Evolutionary conservation across 1,140 invertebrate species (phyloP).

Genomic region (Thrips palmi): DNA sequence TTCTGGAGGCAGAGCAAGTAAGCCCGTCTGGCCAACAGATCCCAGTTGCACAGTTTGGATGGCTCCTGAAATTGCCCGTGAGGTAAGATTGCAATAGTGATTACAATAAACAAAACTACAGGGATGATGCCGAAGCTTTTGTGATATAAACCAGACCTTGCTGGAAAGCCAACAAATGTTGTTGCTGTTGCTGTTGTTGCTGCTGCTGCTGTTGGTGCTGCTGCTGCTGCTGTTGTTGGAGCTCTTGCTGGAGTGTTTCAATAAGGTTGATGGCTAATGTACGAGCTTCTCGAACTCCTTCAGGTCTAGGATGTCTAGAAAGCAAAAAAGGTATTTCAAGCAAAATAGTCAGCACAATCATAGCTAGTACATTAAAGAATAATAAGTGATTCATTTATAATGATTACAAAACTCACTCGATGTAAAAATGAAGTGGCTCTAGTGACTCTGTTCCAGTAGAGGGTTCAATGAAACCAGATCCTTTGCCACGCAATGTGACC

Average conservation of each 20-base stretch:
- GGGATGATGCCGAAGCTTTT: slow-evolving; percentile 3
- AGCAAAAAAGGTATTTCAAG: slow-evolving; percentile 4
- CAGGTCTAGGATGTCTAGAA: slow-evolving; percentile 41
- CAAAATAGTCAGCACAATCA: not conserved
- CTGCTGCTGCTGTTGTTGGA: slow-evolving; percentile 15
- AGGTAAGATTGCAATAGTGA: not conserved
- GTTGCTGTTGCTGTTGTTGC: slow-evolving; percentile 8
- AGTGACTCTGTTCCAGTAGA: slow-evolving; percentile 41
- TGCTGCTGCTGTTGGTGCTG: slow-evolving; percentile 14
- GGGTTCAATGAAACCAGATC: slow-evolving; percentile 42
- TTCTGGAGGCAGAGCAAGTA: not conserved
- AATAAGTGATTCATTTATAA: slow-evolving; percentile 1
- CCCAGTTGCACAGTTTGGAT: not conserved
- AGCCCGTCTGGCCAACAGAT: not conserved
- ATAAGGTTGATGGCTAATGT: slow-evolving; percentile 57
- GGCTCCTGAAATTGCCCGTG: not conserved
- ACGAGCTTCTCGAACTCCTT: slow-evolving; percentile 51
- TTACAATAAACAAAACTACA: slow-evolving; percentile 7
- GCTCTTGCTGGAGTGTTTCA: slow-evolving; percentile 58
- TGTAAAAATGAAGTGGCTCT: slow-evolving; percentile 59
- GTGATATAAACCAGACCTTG: slow-evolving; percentile 7
- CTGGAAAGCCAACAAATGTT: not conserved
- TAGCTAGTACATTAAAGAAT: slow-evolving; percentile 1
- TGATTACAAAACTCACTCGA: slow-evolving; percentile 34
- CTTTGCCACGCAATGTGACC: slow-evolving; percentile 48